A percentile compares a stretch with the other conserved stretches of the same genome.
Conservation (phyloP, 2,113 vertebrate species). For the Peromyscus leucopus region DNA sequence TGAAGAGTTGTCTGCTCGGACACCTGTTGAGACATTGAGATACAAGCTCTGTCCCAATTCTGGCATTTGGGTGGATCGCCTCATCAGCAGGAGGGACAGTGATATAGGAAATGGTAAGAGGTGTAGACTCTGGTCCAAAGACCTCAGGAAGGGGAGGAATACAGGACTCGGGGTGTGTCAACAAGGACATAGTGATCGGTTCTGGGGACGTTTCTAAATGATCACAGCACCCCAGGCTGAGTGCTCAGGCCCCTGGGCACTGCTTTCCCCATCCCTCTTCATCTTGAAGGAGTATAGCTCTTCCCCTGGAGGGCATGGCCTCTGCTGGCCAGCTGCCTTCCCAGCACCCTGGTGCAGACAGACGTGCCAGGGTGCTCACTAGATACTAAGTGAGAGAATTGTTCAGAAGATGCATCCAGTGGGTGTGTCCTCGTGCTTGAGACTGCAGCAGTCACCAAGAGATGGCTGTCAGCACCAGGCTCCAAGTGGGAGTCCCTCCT, state of each 20-base stretch:
- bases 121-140: not conserved
- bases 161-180: not conserved
- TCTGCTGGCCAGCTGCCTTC: not conserved
- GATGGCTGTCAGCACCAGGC: no score
- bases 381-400: not conserved
- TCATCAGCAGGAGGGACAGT: not conserved
- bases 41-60: not conserved
- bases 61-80: not conserved
- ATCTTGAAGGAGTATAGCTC: not conserved
- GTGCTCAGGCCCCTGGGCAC: not conserved
- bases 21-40: no score
- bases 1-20: not conserved
- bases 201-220: not conserved
- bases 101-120: not conserved
- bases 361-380: not conserved
- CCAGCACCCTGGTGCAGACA: not conserved
- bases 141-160: not conserved
- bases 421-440: not conserved
- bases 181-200: not conserved
- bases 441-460: not conserved
- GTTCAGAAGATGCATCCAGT: not conserved
- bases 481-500: not conserved
- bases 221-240: not conserved
- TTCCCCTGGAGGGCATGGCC: not conserved
- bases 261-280: not conserved